phyloP scores from a whole-genome alignment of 2,797 vertebrate genomes.

The Sebastes cheni region DNA sequence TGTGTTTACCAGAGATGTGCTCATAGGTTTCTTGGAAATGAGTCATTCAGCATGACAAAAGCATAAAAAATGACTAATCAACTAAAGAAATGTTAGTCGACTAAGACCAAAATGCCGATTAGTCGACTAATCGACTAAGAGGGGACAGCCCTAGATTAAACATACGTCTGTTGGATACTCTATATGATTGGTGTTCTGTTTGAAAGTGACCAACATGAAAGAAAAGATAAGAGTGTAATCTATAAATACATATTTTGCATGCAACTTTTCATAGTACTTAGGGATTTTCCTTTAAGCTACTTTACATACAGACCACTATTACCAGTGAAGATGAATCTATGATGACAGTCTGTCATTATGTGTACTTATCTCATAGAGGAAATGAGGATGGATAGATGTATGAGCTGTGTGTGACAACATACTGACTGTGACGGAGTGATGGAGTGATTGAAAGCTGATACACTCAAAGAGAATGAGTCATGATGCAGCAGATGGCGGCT shows the following conservation, averaged over 20 bases:
- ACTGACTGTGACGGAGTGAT: conserved; percentile 23
- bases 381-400: conserved; percentile 8
- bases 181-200: neutral
- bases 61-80: too few relatives aligned
- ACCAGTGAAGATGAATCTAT: neutral
- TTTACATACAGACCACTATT: neutral
- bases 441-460: conserved; percentile 35
- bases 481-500: conserved; percentile 44
- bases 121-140: too few relatives aligned
- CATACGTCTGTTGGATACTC: neutral
- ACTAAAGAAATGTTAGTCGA: too few relatives aligned
- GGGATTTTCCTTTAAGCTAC: neutral
- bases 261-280: neutral
- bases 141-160: too few relatives aligned
- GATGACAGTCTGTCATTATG: neutral
- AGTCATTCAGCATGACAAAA: too few relatives aligned
- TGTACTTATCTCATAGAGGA: neutral
- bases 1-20: too few relatives aligned
- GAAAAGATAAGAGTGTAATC: neutral
- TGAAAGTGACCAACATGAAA: neutral
- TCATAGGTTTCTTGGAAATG: too few relatives aligned
- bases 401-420: neutral
- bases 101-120: too few relatives aligned
- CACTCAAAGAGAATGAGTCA: conserved; percentile 45
- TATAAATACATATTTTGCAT: neutral